phyloP scores from a whole-genome alignment of 1,140 invertebrate species.

The Schlechtendalia chinensis region DNA sequence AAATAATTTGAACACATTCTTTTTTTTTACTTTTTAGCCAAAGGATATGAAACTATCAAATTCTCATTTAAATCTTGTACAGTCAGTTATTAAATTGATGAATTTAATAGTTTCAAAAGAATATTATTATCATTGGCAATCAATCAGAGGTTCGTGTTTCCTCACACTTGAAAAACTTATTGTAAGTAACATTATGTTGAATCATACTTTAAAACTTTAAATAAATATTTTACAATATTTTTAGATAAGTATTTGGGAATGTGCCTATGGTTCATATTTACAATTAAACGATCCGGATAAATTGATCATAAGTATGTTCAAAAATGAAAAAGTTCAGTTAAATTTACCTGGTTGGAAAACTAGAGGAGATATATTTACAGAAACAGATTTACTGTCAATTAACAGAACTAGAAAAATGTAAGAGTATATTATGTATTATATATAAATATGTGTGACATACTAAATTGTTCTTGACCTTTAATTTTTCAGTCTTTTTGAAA shows the following conservation, averaged over 20 bases:
- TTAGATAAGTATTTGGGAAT: slow-evolving; percentile 47
- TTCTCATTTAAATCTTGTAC: slow-evolving; percentile 30
- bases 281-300: slow-evolving; percentile 41
- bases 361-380: slow-evolving; percentile 41
- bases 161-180: slow-evolving; percentile 37
- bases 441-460: background rate
- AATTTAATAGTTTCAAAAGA: slow-evolving; percentile 38
- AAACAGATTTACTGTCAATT: background rate
- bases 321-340: slow-evolving; percentile 46
- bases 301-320: slow-evolving; percentile 31
- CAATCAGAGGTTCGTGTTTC: slow-evolving; percentile 21
- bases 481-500: slow-evolving; percentile 35
- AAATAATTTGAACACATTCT: background rate
- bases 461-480: background rate
- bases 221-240: background rate
- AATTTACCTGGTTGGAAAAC: slow-evolving; percentile 48
- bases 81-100: slow-evolving; percentile 35
- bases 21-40: slow-evolving; percentile 16
- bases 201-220: background rate
- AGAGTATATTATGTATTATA: background rate
- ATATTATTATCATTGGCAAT: slow-evolving; percentile 41
- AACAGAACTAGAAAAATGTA: slow-evolving; percentile 45
- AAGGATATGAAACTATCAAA: slow-evolving; percentile 30
- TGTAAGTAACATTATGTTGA: slow-evolving; percentile 5
- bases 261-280: slow-evolving; percentile 41